Conservation (phyloP, 1,140 invertebrate genomes). For the Polypedilum pembai region DNA sequence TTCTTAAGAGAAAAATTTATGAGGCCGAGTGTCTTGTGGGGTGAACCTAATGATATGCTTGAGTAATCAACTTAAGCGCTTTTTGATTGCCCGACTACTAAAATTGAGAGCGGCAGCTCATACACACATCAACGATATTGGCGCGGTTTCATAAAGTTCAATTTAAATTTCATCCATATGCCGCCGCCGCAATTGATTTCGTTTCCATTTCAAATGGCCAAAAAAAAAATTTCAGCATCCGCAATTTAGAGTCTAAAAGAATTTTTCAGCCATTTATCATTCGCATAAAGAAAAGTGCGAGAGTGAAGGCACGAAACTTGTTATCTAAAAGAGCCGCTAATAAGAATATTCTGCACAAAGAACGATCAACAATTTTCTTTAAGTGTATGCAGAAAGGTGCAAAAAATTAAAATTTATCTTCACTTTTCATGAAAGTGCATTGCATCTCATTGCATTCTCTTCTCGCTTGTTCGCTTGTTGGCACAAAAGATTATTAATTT, state of each 20-base stretch:
- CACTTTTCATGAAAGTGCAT: neutral
- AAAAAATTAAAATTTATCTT: constrained; percentile 20
- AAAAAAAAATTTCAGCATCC: neutral
- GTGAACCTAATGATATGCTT: constrained; percentile 5
- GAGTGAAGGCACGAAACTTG: neutral
- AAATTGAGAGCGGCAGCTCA: neutral
- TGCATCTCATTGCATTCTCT: neutral
- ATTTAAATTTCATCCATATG: neutral
- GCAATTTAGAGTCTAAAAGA: neutral
- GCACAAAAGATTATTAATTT: neutral
- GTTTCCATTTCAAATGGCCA: neutral
- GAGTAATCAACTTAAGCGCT: neutral
- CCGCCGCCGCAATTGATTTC: neutral
- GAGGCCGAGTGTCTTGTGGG: neutral
- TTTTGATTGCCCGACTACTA: constrained; percentile 6
- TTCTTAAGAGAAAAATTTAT: neutral
- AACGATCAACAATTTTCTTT: neutral
- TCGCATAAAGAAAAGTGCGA: neutral
- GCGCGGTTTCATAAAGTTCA: neutral
- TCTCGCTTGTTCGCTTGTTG: neutral
- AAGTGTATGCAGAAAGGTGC: constrained; percentile 1
- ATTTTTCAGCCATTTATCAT: neutral
- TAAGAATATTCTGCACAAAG: neutral
- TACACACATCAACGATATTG: neutral
- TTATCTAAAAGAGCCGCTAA: neutral